These are phyloP conservation scores for Karalla daura DNA, from an alignment of 2,797 vertebrate genomes.

Conservation along the genomic window DNA sequence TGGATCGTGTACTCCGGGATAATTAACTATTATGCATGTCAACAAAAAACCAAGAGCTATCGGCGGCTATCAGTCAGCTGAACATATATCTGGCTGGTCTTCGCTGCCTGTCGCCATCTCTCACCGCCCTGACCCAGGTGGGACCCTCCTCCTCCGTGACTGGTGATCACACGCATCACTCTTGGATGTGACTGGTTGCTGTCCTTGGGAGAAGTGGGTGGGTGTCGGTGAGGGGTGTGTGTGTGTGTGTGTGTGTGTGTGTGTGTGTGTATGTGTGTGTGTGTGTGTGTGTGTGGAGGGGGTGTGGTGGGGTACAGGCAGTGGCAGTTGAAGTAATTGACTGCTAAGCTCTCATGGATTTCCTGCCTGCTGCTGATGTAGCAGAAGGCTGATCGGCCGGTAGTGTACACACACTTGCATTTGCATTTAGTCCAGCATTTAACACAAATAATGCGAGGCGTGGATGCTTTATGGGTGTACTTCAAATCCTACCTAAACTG, in stretches of 20 bases:
- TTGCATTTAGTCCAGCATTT: conserved; percentile 22
- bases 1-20: neutral
- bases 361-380: conserved; percentile 66
- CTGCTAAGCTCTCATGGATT: conserved; percentile 72
- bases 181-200: conserved; percentile 57
- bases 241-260: too few species aligned
- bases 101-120: neutral
- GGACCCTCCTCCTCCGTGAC: conserved; percentile 44
- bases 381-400: conserved; percentile 50
- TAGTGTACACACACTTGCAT: conserved; percentile 39
- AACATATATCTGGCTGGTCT: conserved; percentile 12
- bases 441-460: conserved; percentile 35
- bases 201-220: too few species aligned
- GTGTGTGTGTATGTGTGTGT: too few species aligned
- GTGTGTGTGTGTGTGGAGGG: too few species aligned
- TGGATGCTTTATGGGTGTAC: conserved; percentile 4
- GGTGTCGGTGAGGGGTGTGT: too few species aligned
- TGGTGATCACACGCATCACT: conserved; percentile 49
- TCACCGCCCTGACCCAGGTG: conserved; percentile 45
- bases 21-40: conserved; percentile 14
- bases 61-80: conserved; percentile 1
- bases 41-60: neutral
- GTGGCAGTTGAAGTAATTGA: conserved; percentile 71
- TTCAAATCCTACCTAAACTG: neutral
- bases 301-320: conserved; percentile 52